Base-by-base conservation (phyloP, 2,797 vertebrate genomes). In the Ctenochaetus hawaiiensis region DNA sequence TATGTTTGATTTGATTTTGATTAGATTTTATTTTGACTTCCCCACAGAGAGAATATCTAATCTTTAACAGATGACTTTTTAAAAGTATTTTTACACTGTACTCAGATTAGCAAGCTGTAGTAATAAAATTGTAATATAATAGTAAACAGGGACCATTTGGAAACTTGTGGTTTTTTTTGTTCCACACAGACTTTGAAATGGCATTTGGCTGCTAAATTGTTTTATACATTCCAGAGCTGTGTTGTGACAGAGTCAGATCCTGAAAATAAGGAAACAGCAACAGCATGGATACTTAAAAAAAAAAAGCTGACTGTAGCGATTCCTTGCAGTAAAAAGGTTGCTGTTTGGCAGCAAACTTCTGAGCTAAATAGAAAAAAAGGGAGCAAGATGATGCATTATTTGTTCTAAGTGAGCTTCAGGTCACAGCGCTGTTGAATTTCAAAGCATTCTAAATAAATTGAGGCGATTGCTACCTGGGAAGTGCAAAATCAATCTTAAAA, bases 321-420 rank as follows among this genome's bases (percentile, higher is more conserved):
- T 37, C 57, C 45, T 67, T 11, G 26, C 18, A 2, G 48, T 63
- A 49, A 60, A 52, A 58, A 34, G 1, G 71, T 58, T 65, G 48
- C 30, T 70, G 37, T 72, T 66, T 61, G 47, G 30, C 64, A 51
- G 54, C 14, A 49, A 49, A 8, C 64, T 20, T 71, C 10, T 44
- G 58, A 66, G 37, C 16, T 68, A 37, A 37, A 37, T 7, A 18
- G 16, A 18, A 20, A 53, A 53, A 51, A 14, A 23, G 5, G 49
- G 26, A 67, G 54, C 13, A 34, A 74, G 70, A 18, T 5, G 13
- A 67, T 54, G 44, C 16, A 41, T 62, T 58, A 17, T 58, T 9
- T 3, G 16, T 45, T 52, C 16, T 4, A 9, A 8, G 26, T 60
- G n/a, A 49, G 58, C 41, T 59, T 20, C 9, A 44, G 22, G 18